phyloP scores from a whole-genome alignment of 2,888 invertebrate genomes.

The Lathronympha strigana region DNA sequence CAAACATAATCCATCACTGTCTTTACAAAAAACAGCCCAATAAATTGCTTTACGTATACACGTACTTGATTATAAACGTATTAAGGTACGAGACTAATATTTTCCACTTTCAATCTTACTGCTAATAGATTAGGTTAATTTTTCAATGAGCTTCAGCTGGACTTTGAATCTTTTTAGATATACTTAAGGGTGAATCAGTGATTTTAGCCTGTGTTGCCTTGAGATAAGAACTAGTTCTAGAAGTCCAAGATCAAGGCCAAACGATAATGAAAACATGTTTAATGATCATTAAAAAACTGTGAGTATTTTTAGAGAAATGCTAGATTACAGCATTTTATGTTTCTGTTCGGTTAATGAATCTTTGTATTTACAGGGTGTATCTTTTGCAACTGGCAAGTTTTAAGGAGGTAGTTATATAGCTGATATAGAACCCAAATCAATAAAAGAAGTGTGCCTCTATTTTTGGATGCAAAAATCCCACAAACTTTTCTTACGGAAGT shows the following conservation, averaged over 20 bases:
- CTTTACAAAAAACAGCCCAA: conserved; percentile 22
- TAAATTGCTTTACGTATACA: neutral
- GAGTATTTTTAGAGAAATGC: conserved; percentile 2
- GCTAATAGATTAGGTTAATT: neutral
- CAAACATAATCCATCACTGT: conserved; percentile 24
- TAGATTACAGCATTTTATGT: neutral
- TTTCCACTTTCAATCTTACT: neutral
- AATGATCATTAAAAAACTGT: conserved; percentile 12
- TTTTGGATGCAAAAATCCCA: too few species aligned
- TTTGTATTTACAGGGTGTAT: too few species aligned
- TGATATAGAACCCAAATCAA: too few species aligned
- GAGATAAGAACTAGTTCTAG: conserved; percentile 26
- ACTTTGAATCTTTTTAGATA: neutral
- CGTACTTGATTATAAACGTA: neutral
- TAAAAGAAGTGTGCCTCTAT: too few species aligned
- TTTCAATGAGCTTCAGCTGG: neutral
- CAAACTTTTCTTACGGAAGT: too few species aligned
- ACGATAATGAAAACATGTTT: conserved; percentile 17
- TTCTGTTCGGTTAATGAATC: too few species aligned
- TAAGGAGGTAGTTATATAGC: too few species aligned
- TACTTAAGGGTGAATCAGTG: neutral
- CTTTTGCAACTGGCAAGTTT: too few species aligned
- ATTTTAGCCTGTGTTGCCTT: conserved; percentile 8
- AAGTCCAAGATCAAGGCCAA: conserved; percentile 24
- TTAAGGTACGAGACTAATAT: neutral